Base-by-base conservation (phyloP, 2,113 vertebrate genomes). In the Urocynchramus pylzowi region DNA sequence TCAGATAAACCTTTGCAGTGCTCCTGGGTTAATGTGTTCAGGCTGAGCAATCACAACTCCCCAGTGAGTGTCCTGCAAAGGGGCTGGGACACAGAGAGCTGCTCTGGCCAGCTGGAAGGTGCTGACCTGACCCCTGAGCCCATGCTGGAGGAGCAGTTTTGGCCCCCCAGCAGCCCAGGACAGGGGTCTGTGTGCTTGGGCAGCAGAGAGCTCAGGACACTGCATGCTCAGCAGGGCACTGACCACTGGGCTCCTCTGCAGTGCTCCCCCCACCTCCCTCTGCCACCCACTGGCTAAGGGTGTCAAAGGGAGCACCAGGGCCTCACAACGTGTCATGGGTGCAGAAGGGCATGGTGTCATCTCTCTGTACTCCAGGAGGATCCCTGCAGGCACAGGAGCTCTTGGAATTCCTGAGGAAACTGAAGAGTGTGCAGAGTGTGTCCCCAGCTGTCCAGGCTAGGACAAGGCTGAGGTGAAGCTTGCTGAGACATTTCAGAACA, bases 201-300 rank as follows among this genome's bases (percentile, higher is more conserved):
- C 54, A 47, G 54, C 37, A 41, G 37, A 42, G 81, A 30, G 11
- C 2, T 21, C 0, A 2, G 42, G 42, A 24, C 31, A n/a, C 8
- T 1, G 1, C 0, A 11, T 0, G 3, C 76, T 31, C 11, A 22
- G 15, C 26, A 44, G 16, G 1, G 28, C 50, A 8, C 26, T 57
- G 45, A 11, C 4, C 47, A 1, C 16, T 7, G 50, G 5, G 27
- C 35, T 71, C 27, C 37, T 39, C 18, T 39, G 41, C 45, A 6
- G 2, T 5, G 49, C 8, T 33, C 3, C 23, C 16, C 16, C 3
- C 44, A 4, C 1, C 53, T 64, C 2, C 1, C 33, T 35, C 53
- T 83, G 75, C 10, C 17, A 26, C 21, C 16, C n/a, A 7, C 37
- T 23, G 56, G 9, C 56, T 57, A 3, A 31, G 17, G 39, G 33